phyloP scores from a whole-genome alignment of 2,888 invertebrate genomes.

The Rapana venosa region DNA sequence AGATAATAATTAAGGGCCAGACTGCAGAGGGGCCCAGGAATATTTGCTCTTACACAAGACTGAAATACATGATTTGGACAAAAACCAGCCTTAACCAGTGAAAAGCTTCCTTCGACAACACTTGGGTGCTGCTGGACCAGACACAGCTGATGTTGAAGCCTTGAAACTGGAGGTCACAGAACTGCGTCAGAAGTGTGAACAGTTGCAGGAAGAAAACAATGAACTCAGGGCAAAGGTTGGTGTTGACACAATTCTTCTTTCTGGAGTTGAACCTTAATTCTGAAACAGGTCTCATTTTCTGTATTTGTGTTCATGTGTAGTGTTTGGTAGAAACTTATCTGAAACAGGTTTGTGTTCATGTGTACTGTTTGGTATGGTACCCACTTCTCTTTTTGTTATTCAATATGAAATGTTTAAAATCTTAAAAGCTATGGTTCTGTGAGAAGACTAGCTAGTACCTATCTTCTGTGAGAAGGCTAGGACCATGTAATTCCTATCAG shows the following conservation, averaged over 20 bases:
- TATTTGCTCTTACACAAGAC: background rate
- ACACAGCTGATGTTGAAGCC: slow-evolving; percentile 77
- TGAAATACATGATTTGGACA: background rate
- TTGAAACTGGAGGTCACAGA: slow-evolving; percentile 77
- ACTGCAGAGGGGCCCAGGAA: no score
- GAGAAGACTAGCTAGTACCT: no score
- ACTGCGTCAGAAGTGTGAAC: slow-evolving; percentile 74
- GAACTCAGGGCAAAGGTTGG: slow-evolving; percentile 75
- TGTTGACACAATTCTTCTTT: background rate
- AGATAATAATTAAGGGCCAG: no score
- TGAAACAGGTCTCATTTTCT: no score
- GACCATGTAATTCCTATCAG: no score
- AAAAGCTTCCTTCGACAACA: slow-evolving; percentile 76
- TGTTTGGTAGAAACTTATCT: slow-evolving; percentile 47
- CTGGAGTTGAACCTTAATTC: slow-evolving; percentile 56
- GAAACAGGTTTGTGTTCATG: no score
- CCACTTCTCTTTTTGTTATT: no score
- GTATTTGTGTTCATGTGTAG: no score
- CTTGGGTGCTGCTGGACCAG: slow-evolving; percentile 75
- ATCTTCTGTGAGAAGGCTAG: no score
- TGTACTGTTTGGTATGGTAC: no score
- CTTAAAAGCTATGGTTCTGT: no score
- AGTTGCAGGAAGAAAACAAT: slow-evolving; percentile 74
- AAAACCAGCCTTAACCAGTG: slow-evolving; percentile 12
- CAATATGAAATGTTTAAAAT: no score